Conservation (phyloP, 2,888 invertebrate species). For the Serrognathus titanus region DNA sequence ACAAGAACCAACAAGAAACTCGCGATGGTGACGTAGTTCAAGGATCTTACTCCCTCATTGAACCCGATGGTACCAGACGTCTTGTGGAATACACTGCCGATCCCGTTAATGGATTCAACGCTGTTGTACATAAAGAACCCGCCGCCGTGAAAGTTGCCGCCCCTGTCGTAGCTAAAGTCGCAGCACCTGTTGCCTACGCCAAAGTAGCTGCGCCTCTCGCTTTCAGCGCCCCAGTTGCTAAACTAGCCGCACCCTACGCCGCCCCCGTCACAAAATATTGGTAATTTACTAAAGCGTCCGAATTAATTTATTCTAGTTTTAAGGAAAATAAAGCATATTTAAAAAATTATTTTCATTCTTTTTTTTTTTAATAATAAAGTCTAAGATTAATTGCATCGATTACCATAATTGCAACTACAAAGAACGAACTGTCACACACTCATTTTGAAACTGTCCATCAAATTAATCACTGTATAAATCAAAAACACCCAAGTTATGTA, state of each 20-base stretch:
- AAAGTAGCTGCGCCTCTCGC: neutral
- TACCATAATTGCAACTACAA: too few relatives aligned
- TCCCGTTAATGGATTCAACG: slow-evolving; percentile 61
- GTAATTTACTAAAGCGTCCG: neutral
- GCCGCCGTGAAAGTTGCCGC: slow-evolving; percentile 40
- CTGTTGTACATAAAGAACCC: slow-evolving; percentile 61
- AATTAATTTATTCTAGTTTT: too few relatives aligned
- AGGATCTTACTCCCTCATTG: slow-evolving; percentile 53
- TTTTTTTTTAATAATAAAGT: too few relatives aligned
- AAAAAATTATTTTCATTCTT: neutral
- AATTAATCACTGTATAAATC: too few relatives aligned
- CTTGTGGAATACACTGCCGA: slow-evolving; percentile 58
- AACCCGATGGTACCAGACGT: slow-evolving; percentile 54
- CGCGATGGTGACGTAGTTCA: slow-evolving; percentile 55
- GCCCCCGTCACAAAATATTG: slow-evolving; percentile 19
- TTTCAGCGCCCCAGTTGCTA: slow-evolving; percentile 3
- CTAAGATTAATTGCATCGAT: too few relatives aligned
- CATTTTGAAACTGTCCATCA: too few relatives aligned
- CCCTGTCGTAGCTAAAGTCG: slow-evolving; percentile 31
- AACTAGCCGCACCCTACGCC: slow-evolving; percentile 7
- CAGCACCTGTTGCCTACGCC: slow-evolving; percentile 33
- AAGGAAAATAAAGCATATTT: neutral
- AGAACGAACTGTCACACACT: too few relatives aligned
- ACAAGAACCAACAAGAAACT: slow-evolving; percentile 53
- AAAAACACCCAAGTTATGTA: too few relatives aligned